phyloP scores from a whole-genome alignment of 1,140 invertebrate species.

The Cydia strobilella region DNA sequence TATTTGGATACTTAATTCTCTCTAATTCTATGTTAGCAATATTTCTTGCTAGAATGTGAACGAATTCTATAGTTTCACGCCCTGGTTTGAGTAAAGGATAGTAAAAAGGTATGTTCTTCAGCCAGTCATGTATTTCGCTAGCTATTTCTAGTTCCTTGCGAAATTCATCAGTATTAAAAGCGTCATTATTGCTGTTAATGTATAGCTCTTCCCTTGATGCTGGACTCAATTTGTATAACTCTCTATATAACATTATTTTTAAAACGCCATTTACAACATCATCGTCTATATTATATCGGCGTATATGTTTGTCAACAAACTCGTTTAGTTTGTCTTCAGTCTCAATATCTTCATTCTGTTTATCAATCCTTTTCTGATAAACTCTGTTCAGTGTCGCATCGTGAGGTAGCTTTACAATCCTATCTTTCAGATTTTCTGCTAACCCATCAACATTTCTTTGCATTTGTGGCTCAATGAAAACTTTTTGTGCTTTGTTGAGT shows the following conservation, averaged over 20 bases:
- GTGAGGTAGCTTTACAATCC: slow-evolving; percentile 40
- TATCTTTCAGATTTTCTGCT: slow-evolving; percentile 39
- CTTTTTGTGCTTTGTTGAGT: slow-evolving; percentile 43
- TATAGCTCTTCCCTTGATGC: slow-evolving; percentile 39
- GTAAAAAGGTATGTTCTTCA: slow-evolving; percentile 49
- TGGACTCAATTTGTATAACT: slow-evolving; percentile 46
- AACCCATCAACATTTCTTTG: slow-evolving; percentile 38
- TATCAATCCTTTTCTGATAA: neutral
- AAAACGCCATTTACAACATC: slow-evolving; percentile 43
- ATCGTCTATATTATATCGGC: slow-evolving; percentile 47
- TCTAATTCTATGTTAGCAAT: slow-evolving; percentile 47
- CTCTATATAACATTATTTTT: slow-evolving; percentile 43
- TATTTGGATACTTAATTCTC: slow-evolving; percentile 34
- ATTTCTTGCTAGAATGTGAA: slow-evolving; percentile 48
- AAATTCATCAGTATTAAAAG: slow-evolving; percentile 40
- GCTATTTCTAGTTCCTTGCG: slow-evolving; percentile 49
- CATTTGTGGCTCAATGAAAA: slow-evolving; percentile 39
- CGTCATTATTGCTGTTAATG: slow-evolving; percentile 32
- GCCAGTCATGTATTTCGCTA: slow-evolving; percentile 51
- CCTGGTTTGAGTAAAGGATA: slow-evolving; percentile 39
- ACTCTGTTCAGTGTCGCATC: slow-evolving; percentile 33
- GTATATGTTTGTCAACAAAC: slow-evolving; percentile 50
- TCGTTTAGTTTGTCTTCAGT: slow-evolving; percentile 44
- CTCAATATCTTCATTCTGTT: slow-evolving; percentile 25
- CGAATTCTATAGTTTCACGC: slow-evolving; percentile 43